Base-by-base conservation (phyloP, 2,797 vertebrate species). In the Adelosebastes latens region DNA sequence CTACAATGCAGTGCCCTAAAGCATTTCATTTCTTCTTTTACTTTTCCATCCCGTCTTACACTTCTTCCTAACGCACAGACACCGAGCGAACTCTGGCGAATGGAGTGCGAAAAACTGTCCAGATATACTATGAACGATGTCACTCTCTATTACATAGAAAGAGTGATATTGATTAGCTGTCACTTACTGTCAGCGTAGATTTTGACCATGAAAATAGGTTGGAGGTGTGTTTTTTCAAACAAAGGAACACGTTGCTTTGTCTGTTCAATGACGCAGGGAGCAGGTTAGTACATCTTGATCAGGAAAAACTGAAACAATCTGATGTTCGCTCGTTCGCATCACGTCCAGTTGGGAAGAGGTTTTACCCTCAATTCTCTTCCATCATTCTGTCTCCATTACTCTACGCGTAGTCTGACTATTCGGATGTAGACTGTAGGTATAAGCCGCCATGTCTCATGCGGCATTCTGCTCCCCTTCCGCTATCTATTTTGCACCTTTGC, bases 311-410 rank as follows among this genome's bases (percentile, higher is more conserved):
- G 14, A 49, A 49, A 49, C 18, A 49, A 20, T 49, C 7, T 49
- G 46, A 49, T 49, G 16, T 49, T 49, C 18, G 46, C 46, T 49
- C 8, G 46, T 49, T 49, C 18, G 18, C 46, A 49, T 46, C 42
- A 46, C 14, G 42, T 46, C 42, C 42, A 46, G 42, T 18, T 46
- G 18, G 0, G 42, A 18, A 46, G 42, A 46, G 42, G 14, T 46
- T 46, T 20, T 12, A 32, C 20, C 27, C 25, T 65, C 22, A 18
- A 18, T 52, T n/a, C 27, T 39, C 16, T 61, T 81, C 42, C 31
- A 72, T 80, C 24, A 49, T 55, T 16, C 14, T 73, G 25, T 75
- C 29, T 61, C 49, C n/a, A 53, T 78, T 63, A 36, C 31, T 46
- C 6, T 46, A 46, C 42, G 0, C 6, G 3, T 18, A 52, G 49